These are phyloP conservation scores for Drosophila kohkoa DNA, from an alignment of 1,140 invertebrate genomes.

Conservation along the genomic window DNA sequence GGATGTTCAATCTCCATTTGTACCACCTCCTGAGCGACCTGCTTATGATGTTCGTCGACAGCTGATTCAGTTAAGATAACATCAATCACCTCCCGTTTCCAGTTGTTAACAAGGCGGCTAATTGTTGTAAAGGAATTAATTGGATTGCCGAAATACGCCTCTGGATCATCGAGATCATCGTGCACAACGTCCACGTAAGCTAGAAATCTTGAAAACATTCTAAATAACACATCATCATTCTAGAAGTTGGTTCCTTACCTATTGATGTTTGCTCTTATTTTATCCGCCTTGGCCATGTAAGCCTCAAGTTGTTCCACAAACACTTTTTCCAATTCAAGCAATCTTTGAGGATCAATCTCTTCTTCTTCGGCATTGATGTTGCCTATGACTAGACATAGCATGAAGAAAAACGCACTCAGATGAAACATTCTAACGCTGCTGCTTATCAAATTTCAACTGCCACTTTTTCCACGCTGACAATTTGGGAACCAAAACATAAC, in stretches of 20 bases:
- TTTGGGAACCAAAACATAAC: not conserved
- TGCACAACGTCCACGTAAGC: slow-evolving; percentile 39
- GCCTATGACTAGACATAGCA: slow-evolving; percentile 4
- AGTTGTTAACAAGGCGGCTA: slow-evolving; percentile 95
- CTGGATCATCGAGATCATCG: slow-evolving; percentile 4
- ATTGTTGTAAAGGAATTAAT: slow-evolving; percentile 87
- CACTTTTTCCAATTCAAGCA: slow-evolving; percentile 46
- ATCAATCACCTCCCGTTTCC: slow-evolving; percentile 90
- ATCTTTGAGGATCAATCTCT: slow-evolving; percentile 10
- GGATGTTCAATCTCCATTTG: slow-evolving; percentile 86
- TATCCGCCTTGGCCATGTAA: slow-evolving; percentile 43
- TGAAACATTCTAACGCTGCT: slow-evolving; percentile 49
- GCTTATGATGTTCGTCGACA: slow-evolving; percentile 73
- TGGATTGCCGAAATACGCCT: slow-evolving; percentile 63
- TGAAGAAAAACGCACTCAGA: not conserved
- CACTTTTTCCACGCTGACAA: not conserved
- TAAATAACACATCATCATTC: not conserved
- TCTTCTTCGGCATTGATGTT: slow-evolving; percentile 29
- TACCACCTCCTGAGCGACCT: slow-evolving; percentile 88
- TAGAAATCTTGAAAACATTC: slow-evolving; percentile 39
- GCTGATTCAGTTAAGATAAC: slow-evolving; percentile 21
- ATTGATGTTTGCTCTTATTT: slow-evolving; percentile 32
- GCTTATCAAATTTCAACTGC: slow-evolving; percentile 37
- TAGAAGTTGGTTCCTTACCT: slow-evolving; percentile 21
- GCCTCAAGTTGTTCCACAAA: slow-evolving; percentile 46